Base-by-base conservation (phyloP, 2,888 invertebrate genomes). In the Lithophane ornitopus region DNA sequence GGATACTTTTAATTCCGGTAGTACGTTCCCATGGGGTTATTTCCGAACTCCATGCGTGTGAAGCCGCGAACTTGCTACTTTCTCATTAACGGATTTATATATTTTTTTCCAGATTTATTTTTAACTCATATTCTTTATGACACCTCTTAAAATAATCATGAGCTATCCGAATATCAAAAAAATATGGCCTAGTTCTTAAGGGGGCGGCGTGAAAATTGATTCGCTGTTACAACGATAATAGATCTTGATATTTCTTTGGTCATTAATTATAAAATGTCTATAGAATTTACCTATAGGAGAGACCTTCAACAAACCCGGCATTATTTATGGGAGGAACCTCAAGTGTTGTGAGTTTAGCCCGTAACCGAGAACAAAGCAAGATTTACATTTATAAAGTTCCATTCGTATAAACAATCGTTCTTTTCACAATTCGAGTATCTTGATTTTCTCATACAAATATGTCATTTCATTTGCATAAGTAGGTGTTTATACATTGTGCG, bases 391-490 rank as follows among this genome's bases (percentile, higher is more conserved):
- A 74, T 74, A 54, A 49, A 26, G 16, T 54, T 34, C 16, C 26
- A 49, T 74, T 66, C 28, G 1, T 66, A 26, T 8, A n/a, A 34
- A 75, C 66, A 67, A 62, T 81, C 52, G 26, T 22, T 61, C n/a
- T 78, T 61, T 62, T 74, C 41, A 67, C 54, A 66, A 74, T 34
- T 34, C 34, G 34, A 6, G 0, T 72, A 49, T 66, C 81, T 80
- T 41, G 74, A 56, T 80, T 61, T 62, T 74, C 66, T 49, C 75
- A 67, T 67, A 66, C 66, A 81, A 62, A 74, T 67, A 61, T 56
- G 66, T 46, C 3, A 49, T 73, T 72, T 66, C n/a, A 61, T 80
- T 74, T 52, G n/a, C 39, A 65, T 80, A 80, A 39, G 3, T 63
- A 52, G 9, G 16, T 80, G 12, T 58, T 1, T 26, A 14, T 14